Base-by-base conservation (phyloP, 2,888 invertebrate species). In the Congeria kusceri region DNA sequence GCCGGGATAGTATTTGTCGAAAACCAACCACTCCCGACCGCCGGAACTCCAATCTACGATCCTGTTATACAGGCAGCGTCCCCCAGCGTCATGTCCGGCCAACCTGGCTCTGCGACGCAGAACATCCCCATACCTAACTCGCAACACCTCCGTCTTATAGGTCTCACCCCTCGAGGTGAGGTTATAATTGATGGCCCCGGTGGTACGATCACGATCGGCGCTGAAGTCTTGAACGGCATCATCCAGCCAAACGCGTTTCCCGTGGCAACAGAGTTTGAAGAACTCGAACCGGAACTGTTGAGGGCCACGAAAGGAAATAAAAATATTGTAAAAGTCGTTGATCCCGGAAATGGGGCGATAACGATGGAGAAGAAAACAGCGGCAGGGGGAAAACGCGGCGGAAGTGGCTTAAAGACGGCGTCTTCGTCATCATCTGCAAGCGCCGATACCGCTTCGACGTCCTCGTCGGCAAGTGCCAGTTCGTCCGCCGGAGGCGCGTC, bases 181-280 rank as follows among this genome's bases (percentile, higher is more conserved):
- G 15, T 80, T n/a, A 69, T 80, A 0, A 57, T 80, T 4, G 49
- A 56, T 11, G 80, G 80, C n/a, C 68, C 69, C 1, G 75, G 76
- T 0, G 80, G 80, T 7, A 69, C 68, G 0, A 69, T 80, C 4
- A 72, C 65, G 3, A 80, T 80, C 13, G 80, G 80, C 0, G 59
- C 68, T 7, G 80, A 80, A 5, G 27, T 80, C 13, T 46, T 80
- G n/a, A 68, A 49, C 23, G 76, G 80, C 2, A 80, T 80, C 3
- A 28, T 57, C 4, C 46, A 13, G 7, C 32, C 46, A 13, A 47
- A 53, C 13, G 53, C 61, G 20, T 58, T 63, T 25, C 58, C 59
- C 7, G 23, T 71, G 11, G n/a, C 57, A 23, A 72, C 80, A 20
- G 80, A 80, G 28, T 80, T 80, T 49, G 80, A 80, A 39, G 80